phyloP scores from a whole-genome alignment of 2,113 vertebrate genomes.

The Hippocampus abdominalis region DNA sequence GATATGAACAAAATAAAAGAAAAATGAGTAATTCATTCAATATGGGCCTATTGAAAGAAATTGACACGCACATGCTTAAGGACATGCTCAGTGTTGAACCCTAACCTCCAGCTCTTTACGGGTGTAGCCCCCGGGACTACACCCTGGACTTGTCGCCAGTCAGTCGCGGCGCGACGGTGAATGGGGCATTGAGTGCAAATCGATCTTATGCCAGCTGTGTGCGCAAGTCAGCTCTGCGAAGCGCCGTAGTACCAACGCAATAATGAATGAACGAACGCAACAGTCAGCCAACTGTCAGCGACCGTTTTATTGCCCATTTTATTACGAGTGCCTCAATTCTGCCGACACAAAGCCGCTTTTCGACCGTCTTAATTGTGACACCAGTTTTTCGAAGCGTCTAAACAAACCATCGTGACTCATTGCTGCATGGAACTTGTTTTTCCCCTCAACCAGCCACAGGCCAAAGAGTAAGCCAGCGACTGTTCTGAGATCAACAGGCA shows the following conservation, averaged over 20 bases:
- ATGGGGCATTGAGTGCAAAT: constrained; percentile 2
- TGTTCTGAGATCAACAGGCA: not conserved
- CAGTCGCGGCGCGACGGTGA: not conserved
- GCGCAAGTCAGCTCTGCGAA: not conserved
- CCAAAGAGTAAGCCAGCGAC: not conserved
- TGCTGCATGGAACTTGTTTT: constrained; percentile 4
- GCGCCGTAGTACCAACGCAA: not conserved
- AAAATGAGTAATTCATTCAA: not conserved
- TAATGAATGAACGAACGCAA: not conserved
- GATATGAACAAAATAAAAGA: no score
- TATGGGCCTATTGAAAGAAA: not conserved
- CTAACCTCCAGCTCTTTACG: not conserved
- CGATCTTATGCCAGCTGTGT: constrained; percentile 1
- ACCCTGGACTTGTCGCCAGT: constrained; percentile 4
- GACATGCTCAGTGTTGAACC: not conserved
- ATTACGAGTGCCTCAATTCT: not conserved
- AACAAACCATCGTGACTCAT: constrained; percentile 6
- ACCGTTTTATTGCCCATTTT: not conserved
- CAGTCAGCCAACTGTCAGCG: not conserved
- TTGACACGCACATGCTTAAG: not conserved
- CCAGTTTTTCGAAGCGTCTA: not conserved
- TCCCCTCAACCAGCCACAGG: not conserved
- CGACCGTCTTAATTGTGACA: not conserved
- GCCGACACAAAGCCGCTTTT: not conserved
- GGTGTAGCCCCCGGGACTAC: not conserved